A percentile compares a stretch with the other conserved stretches of the same genome.
phyloP scores from a whole-genome alignment of 2,797 vertebrate species.

The Danio albolineatus region DNA sequence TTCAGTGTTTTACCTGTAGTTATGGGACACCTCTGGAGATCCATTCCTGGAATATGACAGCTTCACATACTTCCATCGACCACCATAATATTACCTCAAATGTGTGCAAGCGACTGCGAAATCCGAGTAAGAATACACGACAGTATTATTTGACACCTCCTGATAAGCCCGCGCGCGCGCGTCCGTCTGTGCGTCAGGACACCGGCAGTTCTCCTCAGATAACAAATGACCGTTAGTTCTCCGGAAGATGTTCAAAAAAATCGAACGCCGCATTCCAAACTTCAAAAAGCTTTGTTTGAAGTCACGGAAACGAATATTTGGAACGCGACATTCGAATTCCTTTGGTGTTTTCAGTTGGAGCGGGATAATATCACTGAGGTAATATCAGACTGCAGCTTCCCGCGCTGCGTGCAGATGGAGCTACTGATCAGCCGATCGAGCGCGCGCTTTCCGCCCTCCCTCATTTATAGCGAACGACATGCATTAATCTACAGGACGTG shows the following conservation, averaged over 20 bases:
- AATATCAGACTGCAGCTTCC: constrained; percentile 23
- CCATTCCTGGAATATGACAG: constrained; percentile 24
- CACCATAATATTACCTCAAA: neutral
- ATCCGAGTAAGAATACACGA: constrained; percentile 28
- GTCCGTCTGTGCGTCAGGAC: constrained; percentile 20
- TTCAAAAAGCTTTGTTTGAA: neutral
- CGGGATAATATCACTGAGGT: neutral
- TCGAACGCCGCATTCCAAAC: neutral
- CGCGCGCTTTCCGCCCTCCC: neutral
- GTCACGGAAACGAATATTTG: neutral
- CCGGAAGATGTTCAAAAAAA: neutral
- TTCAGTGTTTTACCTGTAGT: constrained; percentile 22
- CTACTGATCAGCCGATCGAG: constrained; percentile 35
- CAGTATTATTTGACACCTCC: constrained; percentile 7
- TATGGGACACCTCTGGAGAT: neutral
- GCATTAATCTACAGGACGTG: constrained; percentile 13
- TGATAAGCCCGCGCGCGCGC: constrained; percentile 14
- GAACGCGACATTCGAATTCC: neutral
- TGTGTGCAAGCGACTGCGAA: neutral
- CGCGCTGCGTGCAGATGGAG: constrained; percentile 57
- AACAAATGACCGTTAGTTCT: constrained; percentile 5
- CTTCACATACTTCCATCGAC: neutral
- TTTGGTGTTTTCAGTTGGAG: constrained; percentile 16
- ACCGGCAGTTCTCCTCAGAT: constrained; percentile 13
- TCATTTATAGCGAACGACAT: constrained; percentile 10